Conservation (phyloP, 2,888 invertebrate species). For the Melinaea menophilus region DNA sequence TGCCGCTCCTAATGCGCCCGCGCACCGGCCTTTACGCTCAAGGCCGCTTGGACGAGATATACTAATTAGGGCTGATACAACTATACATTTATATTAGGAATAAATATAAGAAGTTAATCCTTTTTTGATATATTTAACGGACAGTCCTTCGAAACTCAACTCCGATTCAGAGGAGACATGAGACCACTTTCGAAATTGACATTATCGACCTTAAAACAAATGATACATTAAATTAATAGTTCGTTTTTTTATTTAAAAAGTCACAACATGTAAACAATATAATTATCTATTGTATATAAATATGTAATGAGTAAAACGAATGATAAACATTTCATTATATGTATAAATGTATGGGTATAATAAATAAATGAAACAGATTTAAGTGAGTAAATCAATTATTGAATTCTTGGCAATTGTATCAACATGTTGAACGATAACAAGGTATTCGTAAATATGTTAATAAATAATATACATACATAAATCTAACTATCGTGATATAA, state of each 20-base stretch:
- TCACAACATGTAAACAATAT: no score
- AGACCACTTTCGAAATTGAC: constrained; percentile 1
- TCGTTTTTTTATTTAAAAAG: background rate
- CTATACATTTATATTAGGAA: background rate
- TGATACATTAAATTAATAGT: background rate
- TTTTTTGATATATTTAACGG: no score
- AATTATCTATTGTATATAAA: background rate
- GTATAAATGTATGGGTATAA: background rate
- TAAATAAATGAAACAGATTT: constrained; percentile 25
- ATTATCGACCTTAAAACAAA: background rate
- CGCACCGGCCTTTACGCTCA: constrained; percentile 63
- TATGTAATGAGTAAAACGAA: background rate
- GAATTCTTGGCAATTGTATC: constrained; percentile 46
- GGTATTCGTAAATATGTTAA: constrained; percentile 47
- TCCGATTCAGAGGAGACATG: background rate
- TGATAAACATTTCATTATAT: background rate
- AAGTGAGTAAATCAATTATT: constrained; percentile 32
- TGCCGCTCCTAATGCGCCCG: constrained; percentile 52
- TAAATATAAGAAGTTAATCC: background rate
- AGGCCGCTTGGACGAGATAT: constrained; percentile 64
- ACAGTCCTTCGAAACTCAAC: background rate
- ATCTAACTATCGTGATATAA: background rate
- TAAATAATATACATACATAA: constrained; percentile 28
- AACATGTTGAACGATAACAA: constrained; percentile 38
- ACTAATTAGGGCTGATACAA: constrained; percentile 29